Evolutionary conservation across 2,888 invertebrate species (phyloP).

Genomic region (Phortica okadai): DNA sequence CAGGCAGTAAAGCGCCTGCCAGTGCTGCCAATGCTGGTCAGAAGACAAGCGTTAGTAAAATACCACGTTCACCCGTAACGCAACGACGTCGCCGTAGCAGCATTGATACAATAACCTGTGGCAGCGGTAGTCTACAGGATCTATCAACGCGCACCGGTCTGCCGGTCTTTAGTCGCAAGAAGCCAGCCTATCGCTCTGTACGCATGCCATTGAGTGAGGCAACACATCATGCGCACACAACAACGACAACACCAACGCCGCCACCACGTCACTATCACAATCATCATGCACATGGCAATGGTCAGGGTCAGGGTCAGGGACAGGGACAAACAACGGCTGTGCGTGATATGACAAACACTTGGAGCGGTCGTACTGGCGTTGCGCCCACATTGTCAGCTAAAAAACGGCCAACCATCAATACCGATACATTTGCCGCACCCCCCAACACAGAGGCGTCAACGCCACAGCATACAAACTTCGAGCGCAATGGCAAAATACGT

Average conservation of each 20-base stretch:
- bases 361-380: conserved; percentile 81
- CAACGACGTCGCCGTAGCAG: conserved; percentile 74
- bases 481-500: conserved; percentile 76
- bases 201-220: conserved; percentile 64
- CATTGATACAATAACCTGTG: conserved; percentile 71
- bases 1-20: background rate
- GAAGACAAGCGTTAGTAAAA: conserved; percentile 71
- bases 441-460: conserved; percentile 26
- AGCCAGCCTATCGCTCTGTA: conserved; percentile 75
- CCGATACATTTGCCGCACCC: conserved; percentile 80
- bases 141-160: conserved; percentile 64
- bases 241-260: conserved; percentile 62
- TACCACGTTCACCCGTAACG: conserved; percentile 74
- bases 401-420: conserved; percentile 78
- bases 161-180: conserved; percentile 71
- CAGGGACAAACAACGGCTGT: conserved; percentile 57
- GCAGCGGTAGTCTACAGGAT: conserved; percentile 71
- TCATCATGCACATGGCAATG: background rate
- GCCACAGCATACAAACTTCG: conserved; percentile 73
- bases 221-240: background rate
- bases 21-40: background rate
- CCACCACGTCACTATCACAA: conserved; percentile 25
- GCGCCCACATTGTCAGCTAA: conserved; percentile 66
- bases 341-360: conserved; percentile 83
- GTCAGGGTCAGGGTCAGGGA: conserved; percentile 19